These are phyloP conservation scores for Chrysochloris asiatica DNA, from an alignment of 2,113 vertebrate species.

Conservation along the genomic window DNA sequence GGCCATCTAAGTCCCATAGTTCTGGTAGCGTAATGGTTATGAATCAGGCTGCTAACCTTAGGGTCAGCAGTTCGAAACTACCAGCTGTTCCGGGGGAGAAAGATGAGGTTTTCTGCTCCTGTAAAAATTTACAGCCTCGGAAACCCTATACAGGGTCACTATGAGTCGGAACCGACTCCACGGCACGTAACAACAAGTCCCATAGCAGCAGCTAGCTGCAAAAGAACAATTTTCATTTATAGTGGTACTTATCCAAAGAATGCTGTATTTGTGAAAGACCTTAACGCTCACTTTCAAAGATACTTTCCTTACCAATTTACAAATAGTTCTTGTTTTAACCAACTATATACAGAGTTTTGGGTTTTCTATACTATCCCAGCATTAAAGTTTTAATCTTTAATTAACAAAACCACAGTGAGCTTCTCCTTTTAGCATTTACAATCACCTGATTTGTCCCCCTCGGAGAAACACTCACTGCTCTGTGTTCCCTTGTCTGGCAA, in stretches of 20 bases:
- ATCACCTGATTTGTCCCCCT: neutral
- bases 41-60: too few relatives aligned
- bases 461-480: neutral
- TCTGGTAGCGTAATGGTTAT: too few relatives aligned
- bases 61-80: too few relatives aligned
- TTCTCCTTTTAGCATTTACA: neutral
- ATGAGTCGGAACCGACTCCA: too few relatives aligned
- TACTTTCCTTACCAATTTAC: neutral
- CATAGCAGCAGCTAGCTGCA: neutral
- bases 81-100: too few relatives aligned
- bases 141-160: too few relatives aligned
- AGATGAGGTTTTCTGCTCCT: too few relatives aligned
- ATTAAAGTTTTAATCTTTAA: conserved; percentile 1
- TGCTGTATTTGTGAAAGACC: neutral
- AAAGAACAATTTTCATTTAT: neutral
- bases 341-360: neutral
- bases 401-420: neutral
- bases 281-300: neutral
- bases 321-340: neutral
- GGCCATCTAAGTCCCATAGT: neutral
- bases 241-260: neutral
- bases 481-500: neutral
- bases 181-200: too few relatives aligned
- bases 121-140: too few relatives aligned
- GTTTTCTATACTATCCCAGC: neutral